These are phyloP conservation scores for Petrolisthes cinctipes DNA, from an alignment of 2,888 invertebrate genomes.

Conservation along the genomic window DNA sequence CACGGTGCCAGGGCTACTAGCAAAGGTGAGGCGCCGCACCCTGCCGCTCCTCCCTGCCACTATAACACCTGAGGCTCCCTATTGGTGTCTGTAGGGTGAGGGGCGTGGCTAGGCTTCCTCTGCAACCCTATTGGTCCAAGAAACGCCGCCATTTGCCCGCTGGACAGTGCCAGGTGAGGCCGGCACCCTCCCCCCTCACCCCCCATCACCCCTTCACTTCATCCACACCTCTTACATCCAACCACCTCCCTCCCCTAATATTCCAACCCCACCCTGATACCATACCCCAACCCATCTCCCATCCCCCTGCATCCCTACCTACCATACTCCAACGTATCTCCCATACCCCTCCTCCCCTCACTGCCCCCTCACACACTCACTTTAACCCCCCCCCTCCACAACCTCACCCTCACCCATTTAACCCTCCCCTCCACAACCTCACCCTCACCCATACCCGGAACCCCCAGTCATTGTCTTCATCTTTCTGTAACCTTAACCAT, in stretches of 20 bases:
- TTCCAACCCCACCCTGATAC: too few relatives aligned
- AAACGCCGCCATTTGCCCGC: conserved; percentile 44
- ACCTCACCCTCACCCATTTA: too few relatives aligned
- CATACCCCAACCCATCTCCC: not conserved
- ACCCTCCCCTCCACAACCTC: conserved; percentile 10
- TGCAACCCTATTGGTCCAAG: conserved; percentile 21
- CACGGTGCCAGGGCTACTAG: conserved; percentile 43
- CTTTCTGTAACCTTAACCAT: not conserved
- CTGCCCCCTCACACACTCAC: not conserved
- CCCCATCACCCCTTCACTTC: not conserved
- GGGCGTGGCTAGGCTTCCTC: conserved; percentile 27
- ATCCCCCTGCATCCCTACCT: too few relatives aligned
- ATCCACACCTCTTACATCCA: conserved; percentile 14
- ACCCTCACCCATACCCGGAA: not conserved
- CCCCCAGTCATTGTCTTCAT: not conserved
- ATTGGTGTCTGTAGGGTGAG: conserved; percentile 26
- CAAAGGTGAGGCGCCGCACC: conserved; percentile 40
- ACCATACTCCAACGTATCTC: too few relatives aligned
- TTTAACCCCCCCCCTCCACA: not conserved
- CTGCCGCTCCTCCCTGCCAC: conserved; percentile 13
- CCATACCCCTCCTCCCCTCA: not conserved
- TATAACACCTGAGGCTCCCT: conserved; percentile 25
- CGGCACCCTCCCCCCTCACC: conserved; percentile 9
- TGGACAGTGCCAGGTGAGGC: conserved; percentile 23
- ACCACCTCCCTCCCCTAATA: not conserved